Conservation (phyloP, 2,888 invertebrate genomes). For the Alcis repandata region DNA sequence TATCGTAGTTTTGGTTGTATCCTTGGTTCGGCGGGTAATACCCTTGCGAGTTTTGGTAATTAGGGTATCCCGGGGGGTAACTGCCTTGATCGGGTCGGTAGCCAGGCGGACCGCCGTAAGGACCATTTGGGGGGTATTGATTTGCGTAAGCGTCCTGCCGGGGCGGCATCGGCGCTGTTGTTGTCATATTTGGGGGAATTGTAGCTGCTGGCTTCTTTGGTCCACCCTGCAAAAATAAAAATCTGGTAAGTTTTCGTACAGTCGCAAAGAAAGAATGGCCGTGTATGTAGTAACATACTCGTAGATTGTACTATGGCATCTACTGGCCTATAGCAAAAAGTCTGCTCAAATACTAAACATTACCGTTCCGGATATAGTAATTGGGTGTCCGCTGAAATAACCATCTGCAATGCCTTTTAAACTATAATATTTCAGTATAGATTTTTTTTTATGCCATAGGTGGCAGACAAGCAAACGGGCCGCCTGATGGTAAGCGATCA, state of each 20-base stretch:
- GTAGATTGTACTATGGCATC: neutral
- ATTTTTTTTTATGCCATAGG: too few species aligned
- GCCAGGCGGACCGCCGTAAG: slow-evolving; percentile 61
- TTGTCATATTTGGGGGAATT: slow-evolving; percentile 78
- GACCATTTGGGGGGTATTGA: slow-evolving; percentile 71
- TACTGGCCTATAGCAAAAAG: neutral
- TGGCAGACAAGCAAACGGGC: too few species aligned
- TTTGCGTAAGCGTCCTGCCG: slow-evolving; percentile 66
- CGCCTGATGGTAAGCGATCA: too few species aligned
- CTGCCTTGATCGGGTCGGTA: slow-evolving; percentile 71
- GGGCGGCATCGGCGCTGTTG: slow-evolving; percentile 57
- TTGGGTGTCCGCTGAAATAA: neutral
- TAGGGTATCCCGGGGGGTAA: slow-evolving; percentile 72
- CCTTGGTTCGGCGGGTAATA: slow-evolving; percentile 83
- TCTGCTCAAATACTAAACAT: neutral
- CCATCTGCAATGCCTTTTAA: neutral
- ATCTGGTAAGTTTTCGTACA: neutral
- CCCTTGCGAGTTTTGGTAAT: slow-evolving; percentile 74
- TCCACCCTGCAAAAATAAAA: slow-evolving; percentile 62
- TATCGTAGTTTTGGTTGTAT: slow-evolving; percentile 77
- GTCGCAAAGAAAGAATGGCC: neutral
- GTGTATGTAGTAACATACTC: neutral
- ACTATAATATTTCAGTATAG: neutral
- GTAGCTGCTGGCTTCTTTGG: slow-evolving; percentile 83
- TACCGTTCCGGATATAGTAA: neutral